A percentile compares a stretch with the other conserved stretches of the same genome.
Conservation (phyloP, 2,888 invertebrate genomes). For the Gibbula magus region DNA sequence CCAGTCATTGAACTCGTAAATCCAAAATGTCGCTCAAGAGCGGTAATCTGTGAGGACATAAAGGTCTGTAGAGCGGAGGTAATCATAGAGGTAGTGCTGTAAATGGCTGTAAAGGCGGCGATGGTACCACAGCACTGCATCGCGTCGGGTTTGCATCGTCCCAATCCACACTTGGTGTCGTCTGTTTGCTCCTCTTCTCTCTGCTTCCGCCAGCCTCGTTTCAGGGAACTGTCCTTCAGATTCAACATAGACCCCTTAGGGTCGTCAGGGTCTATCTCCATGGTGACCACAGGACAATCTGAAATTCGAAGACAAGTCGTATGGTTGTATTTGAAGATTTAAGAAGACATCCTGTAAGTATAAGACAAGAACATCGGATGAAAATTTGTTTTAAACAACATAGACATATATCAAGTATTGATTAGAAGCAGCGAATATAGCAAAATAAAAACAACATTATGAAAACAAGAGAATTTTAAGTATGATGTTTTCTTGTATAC, state of each 20-base stretch:
- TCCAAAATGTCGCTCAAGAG: constrained; percentile 66
- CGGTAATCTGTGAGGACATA: constrained; percentile 60
- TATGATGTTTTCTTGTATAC: no score
- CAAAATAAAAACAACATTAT: no score
- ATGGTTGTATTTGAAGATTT: no score
- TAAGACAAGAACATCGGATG: no score
- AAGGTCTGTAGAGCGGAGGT: constrained; percentile 52
- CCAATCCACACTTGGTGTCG: constrained; percentile 49
- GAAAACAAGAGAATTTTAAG: no score
- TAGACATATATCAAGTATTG: no score
- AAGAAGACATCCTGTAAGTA: no score
- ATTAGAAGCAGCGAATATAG: no score
- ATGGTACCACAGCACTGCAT: constrained; percentile 51
- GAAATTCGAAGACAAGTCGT: no score
- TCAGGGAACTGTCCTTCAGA: not conserved
- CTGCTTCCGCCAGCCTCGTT: constrained; percentile 20
- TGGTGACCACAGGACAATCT: not conserved
- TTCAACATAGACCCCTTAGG: not conserved
- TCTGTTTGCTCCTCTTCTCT: not conserved
- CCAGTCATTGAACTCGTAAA: constrained; percentile 64
- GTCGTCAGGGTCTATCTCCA: not conserved
- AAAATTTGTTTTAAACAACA: no score
- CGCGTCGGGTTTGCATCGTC: constrained; percentile 43
- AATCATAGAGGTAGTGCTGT: constrained; percentile 44
- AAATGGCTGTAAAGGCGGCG: constrained; percentile 44